Percentiles rank a stretch among this genome's conserved stretches.
Evolutionary conservation across 2,888 invertebrate species (phyloP).

Genomic region (Punctoribates punctum): DNA sequence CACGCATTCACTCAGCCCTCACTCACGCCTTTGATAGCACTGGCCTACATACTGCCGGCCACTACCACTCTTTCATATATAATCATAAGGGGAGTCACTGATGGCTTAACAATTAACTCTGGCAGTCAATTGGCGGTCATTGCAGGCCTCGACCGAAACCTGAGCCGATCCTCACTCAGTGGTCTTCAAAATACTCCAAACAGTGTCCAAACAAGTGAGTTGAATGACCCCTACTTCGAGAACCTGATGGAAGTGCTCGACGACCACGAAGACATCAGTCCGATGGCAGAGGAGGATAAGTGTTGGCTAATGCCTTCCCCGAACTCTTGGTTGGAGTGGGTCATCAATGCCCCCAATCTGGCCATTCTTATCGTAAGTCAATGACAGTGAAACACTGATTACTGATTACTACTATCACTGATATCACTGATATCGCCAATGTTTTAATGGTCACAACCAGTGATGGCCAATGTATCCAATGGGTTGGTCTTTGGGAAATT

Average conservation of each 20-base stretch:
- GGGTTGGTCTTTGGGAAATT: too few relatives aligned
- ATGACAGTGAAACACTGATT: too few relatives aligned
- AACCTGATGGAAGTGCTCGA: constrained; percentile 22
- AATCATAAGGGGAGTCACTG: background rate
- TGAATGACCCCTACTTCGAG: background rate
- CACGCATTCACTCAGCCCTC: constrained; percentile 43
- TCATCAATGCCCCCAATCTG: constrained; percentile 48
- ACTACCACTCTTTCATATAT: constrained; percentile 41
- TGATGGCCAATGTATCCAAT: too few relatives aligned
- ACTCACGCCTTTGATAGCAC: constrained; percentile 40
- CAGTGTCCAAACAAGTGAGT: background rate
- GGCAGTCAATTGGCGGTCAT: background rate
- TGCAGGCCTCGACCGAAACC: background rate
- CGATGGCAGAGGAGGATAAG: constrained; percentile 31
- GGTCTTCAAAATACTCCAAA: background rate
- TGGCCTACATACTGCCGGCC: constrained; percentile 43
- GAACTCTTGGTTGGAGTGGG: constrained; percentile 47
- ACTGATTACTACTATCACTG: too few relatives aligned
- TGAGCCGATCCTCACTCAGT: background rate
- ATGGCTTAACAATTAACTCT: background rate
- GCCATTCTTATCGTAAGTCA: constrained; percentile 47
- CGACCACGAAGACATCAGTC: constrained; percentile 36
- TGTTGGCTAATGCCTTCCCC: constrained; percentile 44
- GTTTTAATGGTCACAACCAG: too few relatives aligned
- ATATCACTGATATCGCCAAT: too few relatives aligned